Evolutionary conservation across 2,797 vertebrate species (phyloP).

Genomic region (Pelochelys cantorii): DNA sequence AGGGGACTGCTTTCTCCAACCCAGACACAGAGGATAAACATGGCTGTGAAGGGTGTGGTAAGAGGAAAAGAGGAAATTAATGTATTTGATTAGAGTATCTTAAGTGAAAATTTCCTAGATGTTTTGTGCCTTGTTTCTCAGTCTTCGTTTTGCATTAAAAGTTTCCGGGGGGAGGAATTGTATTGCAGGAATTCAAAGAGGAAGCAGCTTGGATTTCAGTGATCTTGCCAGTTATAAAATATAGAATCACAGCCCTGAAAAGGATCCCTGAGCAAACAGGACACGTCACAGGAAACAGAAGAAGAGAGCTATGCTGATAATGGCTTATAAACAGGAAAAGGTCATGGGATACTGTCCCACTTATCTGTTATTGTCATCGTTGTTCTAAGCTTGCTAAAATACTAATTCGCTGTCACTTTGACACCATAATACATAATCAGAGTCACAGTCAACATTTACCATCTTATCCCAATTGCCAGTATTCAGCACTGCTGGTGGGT

Average conservation of each 20-base stretch:
- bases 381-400: background rate
- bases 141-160: background rate
- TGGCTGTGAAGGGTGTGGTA: background rate
- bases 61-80: background rate
- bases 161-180: background rate
- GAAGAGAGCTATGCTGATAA: background rate
- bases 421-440: background rate
- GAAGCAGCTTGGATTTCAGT: accelerated
- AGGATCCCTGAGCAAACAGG: constrained; percentile 46
- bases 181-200: background rate
- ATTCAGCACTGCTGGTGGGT: background rate
- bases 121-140: background rate
- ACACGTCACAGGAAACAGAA: constrained; percentile 62
- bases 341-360: background rate
- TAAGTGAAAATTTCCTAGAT: background rate
- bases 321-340: constrained; percentile 68
- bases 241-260: background rate
- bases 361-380: background rate
- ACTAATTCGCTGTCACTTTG: background rate
- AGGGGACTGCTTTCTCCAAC: background rate
- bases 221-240: background rate
- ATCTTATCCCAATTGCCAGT: background rate
- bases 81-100: background rate
- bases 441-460: background rate
- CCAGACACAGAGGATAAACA: background rate